Percentiles rank a stretch among this genome's conserved stretches.
These are phyloP conservation scores for Bubo scandiacus DNA, from an alignment of 2,113 vertebrate species.

Conservation along the genomic window DNA sequence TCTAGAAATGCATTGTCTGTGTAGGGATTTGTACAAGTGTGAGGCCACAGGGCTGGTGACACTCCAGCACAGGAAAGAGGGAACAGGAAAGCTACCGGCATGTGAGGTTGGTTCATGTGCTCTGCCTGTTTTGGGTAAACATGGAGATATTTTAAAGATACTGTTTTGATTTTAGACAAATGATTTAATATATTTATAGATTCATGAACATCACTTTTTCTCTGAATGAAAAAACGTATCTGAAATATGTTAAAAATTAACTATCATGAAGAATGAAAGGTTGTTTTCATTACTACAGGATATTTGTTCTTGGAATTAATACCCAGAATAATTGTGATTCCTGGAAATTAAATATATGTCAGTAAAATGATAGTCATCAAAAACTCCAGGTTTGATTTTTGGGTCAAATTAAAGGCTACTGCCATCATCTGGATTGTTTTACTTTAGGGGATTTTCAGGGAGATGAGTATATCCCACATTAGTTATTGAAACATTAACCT, in stretches of 20 bases:
- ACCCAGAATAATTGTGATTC: neutral
- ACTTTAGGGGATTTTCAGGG: neutral
- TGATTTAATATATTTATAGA: neutral
- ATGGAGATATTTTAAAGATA: neutral
- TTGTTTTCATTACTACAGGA: neutral
- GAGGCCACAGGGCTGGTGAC: neutral
- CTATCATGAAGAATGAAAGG: neutral
- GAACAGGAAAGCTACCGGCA: neutral
- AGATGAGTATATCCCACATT: neutral
- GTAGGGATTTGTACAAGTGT: neutral
- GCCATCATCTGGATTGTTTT: neutral
- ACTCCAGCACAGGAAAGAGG: neutral
- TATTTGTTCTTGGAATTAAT: neutral
- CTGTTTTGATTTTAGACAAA: neutral
- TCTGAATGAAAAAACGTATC: neutral
- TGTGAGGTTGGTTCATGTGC: neutral
- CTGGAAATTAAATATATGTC: neutral
- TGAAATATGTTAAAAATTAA: neutral
- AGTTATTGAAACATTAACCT: neutral
- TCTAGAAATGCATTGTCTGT: fast-evolving
- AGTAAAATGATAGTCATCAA: neutral
- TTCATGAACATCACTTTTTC: neutral
- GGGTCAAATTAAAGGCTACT: neutral
- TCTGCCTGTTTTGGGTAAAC: neutral
- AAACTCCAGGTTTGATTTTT: neutral